Percentiles rank a stretch among this genome's conserved stretches.
Conservation (phyloP, 2,888 invertebrate genomes). For the Diaphora mendica region DNA sequence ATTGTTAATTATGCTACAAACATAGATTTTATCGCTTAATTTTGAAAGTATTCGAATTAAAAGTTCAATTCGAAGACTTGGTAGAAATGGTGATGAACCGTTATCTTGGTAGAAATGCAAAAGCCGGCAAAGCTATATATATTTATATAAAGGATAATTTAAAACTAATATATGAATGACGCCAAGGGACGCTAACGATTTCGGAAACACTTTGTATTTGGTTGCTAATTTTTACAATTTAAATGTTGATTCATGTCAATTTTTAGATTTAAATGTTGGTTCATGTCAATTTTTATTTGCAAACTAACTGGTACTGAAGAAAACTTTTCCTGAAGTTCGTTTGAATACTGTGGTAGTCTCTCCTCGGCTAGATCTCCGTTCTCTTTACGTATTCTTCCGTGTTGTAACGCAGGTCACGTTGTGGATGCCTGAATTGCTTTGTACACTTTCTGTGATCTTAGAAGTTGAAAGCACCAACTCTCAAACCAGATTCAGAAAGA, state of each 20-base stretch:
- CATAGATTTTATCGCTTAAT: background rate
- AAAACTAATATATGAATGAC: background rate
- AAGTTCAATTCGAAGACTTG: too few relatives aligned
- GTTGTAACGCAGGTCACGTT: background rate
- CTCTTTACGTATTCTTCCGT: background rate
- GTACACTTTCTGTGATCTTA: background rate
- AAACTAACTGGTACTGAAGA: background rate
- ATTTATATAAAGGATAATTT: background rate
- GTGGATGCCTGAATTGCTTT: background rate
- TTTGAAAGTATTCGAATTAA: background rate
- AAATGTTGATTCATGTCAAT: background rate
- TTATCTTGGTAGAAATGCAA: background rate
- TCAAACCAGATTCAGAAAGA: background rate
- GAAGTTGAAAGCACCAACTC: background rate
- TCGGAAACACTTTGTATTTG: background rate
- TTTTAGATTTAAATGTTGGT: too few relatives aligned
- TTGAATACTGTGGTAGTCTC: background rate
- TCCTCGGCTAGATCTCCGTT: background rate
- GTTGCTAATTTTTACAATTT: too few relatives aligned
- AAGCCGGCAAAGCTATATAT: background rate
- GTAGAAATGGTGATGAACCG: too few relatives aligned
- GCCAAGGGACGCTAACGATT: background rate
- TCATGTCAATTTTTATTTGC: background rate
- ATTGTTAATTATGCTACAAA: background rate
- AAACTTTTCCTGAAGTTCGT: background rate